Evolutionary conservation across 1,140 invertebrate genomes (phyloP).

Genomic region (Drosophila dunni): DNA sequence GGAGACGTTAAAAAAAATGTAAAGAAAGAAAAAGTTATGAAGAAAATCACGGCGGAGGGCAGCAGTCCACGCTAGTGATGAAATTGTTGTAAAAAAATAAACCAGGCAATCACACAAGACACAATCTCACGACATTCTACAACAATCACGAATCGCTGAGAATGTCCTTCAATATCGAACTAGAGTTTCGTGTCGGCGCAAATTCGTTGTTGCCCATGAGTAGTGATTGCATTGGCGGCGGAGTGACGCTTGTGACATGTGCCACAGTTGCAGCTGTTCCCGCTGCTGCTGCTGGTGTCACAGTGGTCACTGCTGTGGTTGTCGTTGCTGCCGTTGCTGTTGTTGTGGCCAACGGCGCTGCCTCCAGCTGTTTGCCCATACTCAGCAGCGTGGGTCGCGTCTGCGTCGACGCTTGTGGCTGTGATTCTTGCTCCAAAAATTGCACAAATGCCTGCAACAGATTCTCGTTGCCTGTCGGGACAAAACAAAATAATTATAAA

Average conservation of each 20-base stretch:
- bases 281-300: background rate
- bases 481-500: background rate
- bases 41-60: no score
- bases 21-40: no score
- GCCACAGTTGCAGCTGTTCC: constrained; percentile 68
- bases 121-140: constrained; percentile 46
- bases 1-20: background rate
- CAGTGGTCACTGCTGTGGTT: background rate
- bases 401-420: constrained; percentile 88
- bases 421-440: constrained; percentile 94
- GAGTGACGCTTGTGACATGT: constrained; percentile 13
- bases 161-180: constrained; percentile 89
- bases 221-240: constrained; percentile 79
- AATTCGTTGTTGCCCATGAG: constrained; percentile 87
- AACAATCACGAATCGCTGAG: constrained; percentile 88
- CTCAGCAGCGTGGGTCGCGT: constrained; percentile 85
- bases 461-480: constrained; percentile 76
- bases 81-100: background rate
- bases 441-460: constrained; percentile 95
- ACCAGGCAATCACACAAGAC: constrained; percentile 10
- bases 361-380: constrained; percentile 55
- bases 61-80: no score
- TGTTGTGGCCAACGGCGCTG: background rate
- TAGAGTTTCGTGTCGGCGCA: constrained; percentile 88
- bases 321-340: background rate